Evolutionary conservation across 2,113 vertebrate genomes (phyloP).

Genomic region (Oncorhynchus masou): DNA sequence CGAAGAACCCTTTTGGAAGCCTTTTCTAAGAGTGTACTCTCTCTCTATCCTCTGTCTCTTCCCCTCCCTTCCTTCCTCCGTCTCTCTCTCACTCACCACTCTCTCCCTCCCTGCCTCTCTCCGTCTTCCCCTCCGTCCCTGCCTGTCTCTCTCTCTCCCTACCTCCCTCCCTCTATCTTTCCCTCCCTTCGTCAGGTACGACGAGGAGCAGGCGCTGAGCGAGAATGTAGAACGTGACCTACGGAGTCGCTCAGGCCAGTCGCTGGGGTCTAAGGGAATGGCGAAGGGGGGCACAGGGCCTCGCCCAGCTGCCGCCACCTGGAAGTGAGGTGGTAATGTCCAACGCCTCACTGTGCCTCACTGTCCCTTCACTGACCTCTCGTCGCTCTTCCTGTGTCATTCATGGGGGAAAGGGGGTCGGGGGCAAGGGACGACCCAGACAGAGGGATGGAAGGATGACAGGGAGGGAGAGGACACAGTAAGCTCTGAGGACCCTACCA

Average conservation of each 20-base stretch:
- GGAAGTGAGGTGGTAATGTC: conserved; percentile 79
- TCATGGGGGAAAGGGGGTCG: neutral
- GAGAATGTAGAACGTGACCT: conserved; percentile 86
- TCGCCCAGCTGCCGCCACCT: conserved; percentile 80
- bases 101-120: neutral
- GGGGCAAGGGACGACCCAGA: too few relatives aligned
- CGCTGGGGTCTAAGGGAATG: conserved; percentile 76
- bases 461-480: too few relatives aligned
- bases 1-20: too few relatives aligned
- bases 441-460: too few relatives aligned
- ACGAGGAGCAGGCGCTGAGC: conserved; percentile 89
- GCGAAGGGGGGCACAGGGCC: conserved; percentile 69
- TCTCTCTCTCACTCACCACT: too few relatives aligned
- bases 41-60: too few relatives aligned
- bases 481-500: too few relatives aligned
- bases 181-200: conserved; percentile 76
- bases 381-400: conserved; percentile 24
- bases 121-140: neutral
- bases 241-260: conserved; percentile 82
- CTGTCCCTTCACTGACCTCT: too few relatives aligned
- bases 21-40: too few relatives aligned
- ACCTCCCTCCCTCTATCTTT: neutral
- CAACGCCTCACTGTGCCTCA: neutral
- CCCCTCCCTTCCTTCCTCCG: too few relatives aligned
- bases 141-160: neutral